Evolutionary conservation across 2,888 invertebrate genomes (phyloP).

Genomic region (Germaria angustata): DNA sequence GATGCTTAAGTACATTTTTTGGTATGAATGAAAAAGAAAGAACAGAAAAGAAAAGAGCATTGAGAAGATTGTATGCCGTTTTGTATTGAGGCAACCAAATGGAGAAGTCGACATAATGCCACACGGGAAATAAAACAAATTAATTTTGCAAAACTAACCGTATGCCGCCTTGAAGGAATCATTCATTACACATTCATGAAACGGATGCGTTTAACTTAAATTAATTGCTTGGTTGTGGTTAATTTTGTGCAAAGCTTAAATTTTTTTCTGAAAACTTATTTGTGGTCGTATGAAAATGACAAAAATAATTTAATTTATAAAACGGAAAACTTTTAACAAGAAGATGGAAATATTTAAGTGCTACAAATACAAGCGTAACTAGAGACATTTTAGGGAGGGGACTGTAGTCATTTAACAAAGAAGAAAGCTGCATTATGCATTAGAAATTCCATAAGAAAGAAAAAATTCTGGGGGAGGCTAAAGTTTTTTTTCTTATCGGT

Average conservation of each 20-base stretch:
- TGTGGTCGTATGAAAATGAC: not conserved
- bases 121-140: conserved; percentile 69
- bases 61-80: conserved; percentile 48
- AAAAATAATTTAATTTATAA: not conserved
- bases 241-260: conserved; percentile 41
- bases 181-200: conserved; percentile 16
- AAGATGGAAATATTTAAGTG: not conserved
- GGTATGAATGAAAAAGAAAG: conserved; percentile 4
- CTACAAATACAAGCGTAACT: too few species aligned
- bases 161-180: conserved; percentile 65
- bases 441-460: too few species aligned
- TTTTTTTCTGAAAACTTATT: not conserved
- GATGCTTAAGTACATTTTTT: conserved; percentile 67
- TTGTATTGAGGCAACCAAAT: conserved; percentile 59
- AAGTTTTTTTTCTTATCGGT: too few species aligned
- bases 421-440: too few species aligned
- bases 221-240: conserved; percentile 61
- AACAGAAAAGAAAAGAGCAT: conserved; percentile 30
- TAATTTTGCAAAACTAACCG: conserved; percentile 67
- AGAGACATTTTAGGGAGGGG: too few species aligned
- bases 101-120: conserved; percentile 65
- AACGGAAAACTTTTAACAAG: not conserved
- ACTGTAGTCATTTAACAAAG: too few species aligned
- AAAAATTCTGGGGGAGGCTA: too few species aligned
- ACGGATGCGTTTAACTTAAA: conserved; percentile 57